phyloP scores from a whole-genome alignment of 1,140 invertebrate genomes.

The Phymastichus coffea region DNA sequence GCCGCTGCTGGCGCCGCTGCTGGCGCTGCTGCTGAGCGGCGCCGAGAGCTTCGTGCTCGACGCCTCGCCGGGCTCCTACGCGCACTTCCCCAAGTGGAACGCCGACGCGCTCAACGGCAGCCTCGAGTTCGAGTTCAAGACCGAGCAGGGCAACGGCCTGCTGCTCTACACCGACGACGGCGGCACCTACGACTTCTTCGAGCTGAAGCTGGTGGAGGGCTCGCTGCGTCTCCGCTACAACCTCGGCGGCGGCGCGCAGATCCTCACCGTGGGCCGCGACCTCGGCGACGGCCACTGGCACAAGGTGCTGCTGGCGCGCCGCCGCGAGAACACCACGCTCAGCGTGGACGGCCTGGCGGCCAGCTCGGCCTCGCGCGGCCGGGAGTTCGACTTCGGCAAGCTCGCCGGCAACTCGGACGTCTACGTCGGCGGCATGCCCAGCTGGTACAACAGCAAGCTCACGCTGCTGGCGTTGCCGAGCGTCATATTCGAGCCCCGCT shows the following conservation, averaged over 20 bases:
- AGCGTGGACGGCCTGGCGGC: conserved; percentile 78
- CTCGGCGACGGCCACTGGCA: conserved; percentile 90
- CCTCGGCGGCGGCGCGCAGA: conserved; percentile 81
- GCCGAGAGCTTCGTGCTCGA: conserved; percentile 68
- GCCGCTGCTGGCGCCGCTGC: background rate
- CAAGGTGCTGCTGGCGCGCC: conserved; percentile 74
- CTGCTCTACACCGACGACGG: conserved; percentile 93
- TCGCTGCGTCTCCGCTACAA: conserved; percentile 84
- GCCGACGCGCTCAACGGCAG: conserved; percentile 79
- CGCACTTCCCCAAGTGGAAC: conserved; percentile 89
- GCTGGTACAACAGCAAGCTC: conserved; percentile 82
- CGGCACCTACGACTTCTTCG: conserved; percentile 92
- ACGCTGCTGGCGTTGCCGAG: conserved; percentile 80
- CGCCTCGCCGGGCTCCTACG: conserved; percentile 82
- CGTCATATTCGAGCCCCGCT: conserved; percentile 88
- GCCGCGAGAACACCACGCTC: conserved; percentile 75
- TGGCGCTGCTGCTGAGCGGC: background rate
- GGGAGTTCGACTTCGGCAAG: conserved; percentile 84
- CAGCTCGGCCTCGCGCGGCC: conserved; percentile 73
- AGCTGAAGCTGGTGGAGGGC: conserved; percentile 90
- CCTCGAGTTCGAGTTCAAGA: conserved; percentile 91
- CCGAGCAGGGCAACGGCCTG: conserved; percentile 83
- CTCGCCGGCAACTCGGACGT: conserved; percentile 84
- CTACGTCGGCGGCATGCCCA: conserved; percentile 88
- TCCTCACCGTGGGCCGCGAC: conserved; percentile 81